A percentile compares a stretch with the other conserved stretches of the same genome.
Conservation (phyloP, 2,797 vertebrate genomes). For the Premnoplex brunnescens region DNA sequence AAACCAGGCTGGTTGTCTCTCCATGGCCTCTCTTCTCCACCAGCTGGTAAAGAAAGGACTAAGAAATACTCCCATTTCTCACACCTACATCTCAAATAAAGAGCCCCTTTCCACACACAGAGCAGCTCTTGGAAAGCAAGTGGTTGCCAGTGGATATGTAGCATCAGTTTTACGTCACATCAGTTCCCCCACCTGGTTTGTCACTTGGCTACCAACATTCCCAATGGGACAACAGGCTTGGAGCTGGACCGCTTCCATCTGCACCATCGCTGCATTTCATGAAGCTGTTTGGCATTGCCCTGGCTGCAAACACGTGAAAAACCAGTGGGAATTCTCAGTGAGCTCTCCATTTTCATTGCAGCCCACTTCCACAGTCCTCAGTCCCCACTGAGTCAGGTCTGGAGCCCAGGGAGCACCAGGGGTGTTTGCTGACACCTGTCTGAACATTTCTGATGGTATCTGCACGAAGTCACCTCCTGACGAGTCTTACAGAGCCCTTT, state of each 20-base stretch:
- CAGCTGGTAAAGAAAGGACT: neutral
- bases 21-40: neutral
- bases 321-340: neutral
- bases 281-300: neutral
- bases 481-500: fast-evolving
- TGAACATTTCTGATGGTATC: neutral
- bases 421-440: neutral
- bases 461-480: neutral
- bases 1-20: neutral
- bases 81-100: neutral
- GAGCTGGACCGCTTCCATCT: neutral
- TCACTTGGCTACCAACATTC: neutral
- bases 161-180: neutral
- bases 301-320: neutral
- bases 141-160: neutral
- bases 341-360: neutral
- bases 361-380: neutral
- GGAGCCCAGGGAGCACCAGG: neutral
- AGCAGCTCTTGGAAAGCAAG: neutral
- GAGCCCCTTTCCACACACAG: fast-evolving
- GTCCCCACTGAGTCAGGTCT: too few species aligned
- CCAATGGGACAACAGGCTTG: neutral
- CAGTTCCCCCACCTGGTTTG: neutral
- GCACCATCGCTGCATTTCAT: neutral
- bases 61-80: neutral